These are phyloP conservation scores for Trogon melanurus DNA, from an alignment of 2,113 vertebrate species.

Conservation along the genomic window DNA sequence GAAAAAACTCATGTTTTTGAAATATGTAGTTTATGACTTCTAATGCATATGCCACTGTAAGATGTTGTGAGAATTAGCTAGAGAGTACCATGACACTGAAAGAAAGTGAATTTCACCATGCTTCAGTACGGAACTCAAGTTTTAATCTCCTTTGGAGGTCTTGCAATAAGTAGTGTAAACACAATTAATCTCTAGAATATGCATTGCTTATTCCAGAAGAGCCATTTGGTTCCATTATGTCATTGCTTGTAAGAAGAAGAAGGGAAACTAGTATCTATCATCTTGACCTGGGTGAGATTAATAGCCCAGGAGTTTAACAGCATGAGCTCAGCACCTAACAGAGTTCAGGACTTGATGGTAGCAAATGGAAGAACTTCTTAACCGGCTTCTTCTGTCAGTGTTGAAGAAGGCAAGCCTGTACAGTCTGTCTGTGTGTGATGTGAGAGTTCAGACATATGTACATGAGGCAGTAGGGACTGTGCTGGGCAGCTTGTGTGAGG, in stretches of 20 bases:
- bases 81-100: neutral
- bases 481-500: neutral
- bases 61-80: neutral
- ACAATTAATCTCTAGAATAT: constrained; percentile 58
- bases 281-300: constrained; percentile 40
- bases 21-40: neutral
- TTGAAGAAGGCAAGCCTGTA: neutral
- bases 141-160: constrained; percentile 54
- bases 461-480: neutral
- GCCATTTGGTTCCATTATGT: constrained; percentile 64
- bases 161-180: constrained; percentile 32
- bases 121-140: neutral
- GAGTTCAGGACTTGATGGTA: neutral
- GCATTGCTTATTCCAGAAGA: constrained; percentile 61
- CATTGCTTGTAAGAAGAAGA: constrained; percentile 47
- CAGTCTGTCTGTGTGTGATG: fast-evolving
- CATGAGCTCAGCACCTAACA: neutral
- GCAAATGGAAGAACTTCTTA: neutral
- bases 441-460: neutral
- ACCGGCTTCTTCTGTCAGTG: fast-evolving
- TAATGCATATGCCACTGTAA: neutral
- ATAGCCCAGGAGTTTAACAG: neutral
- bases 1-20: neutral
- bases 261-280: constrained; percentile 34
- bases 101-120: neutral